Conservation (phyloP, 2,797 vertebrate species). For the Dryobates pubescens region DNA sequence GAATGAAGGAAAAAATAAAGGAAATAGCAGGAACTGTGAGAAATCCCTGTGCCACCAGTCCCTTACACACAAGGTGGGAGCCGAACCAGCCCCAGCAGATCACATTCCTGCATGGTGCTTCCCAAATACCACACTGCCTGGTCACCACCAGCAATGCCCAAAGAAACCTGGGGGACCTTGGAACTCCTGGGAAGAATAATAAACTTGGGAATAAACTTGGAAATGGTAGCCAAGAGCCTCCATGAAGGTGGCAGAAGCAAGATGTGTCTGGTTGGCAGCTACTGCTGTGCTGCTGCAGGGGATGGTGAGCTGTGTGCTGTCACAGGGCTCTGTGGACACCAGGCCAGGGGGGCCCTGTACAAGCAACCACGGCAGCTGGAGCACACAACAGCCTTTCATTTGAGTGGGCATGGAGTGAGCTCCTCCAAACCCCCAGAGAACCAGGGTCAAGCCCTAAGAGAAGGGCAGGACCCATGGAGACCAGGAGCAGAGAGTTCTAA, state of each 20-base stretch:
- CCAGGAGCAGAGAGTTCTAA: neutral
- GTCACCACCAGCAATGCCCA: neutral
- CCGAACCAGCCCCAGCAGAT: neutral
- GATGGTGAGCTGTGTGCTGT: rapidly evolving
- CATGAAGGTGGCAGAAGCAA: neutral
- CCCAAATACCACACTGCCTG: rapidly evolving
- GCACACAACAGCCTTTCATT: neutral
- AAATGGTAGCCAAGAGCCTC: neutral
- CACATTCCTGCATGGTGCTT: neutral
- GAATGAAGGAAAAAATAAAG: neutral
- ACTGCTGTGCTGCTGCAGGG: neutral
- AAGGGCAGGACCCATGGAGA: neutral
- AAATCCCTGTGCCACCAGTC: neutral
- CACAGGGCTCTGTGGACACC: neutral
- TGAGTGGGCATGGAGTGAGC: neutral
- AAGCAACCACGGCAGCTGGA: neutral
- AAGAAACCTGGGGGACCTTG: neutral
- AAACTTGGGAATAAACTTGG: neutral
- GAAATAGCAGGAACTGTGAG: neutral
- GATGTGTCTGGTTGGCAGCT: neutral
- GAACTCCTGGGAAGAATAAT: neutral
- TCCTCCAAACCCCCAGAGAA: neutral
- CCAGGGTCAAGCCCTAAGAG: neutral
- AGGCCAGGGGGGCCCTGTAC: neutral
- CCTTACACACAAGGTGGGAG: neutral